Evolutionary conservation across 2,797 vertebrate genomes (phyloP), one percentile per base, ranked within the genome.

Genomic region (Sebastes steindachneri): DNA sequence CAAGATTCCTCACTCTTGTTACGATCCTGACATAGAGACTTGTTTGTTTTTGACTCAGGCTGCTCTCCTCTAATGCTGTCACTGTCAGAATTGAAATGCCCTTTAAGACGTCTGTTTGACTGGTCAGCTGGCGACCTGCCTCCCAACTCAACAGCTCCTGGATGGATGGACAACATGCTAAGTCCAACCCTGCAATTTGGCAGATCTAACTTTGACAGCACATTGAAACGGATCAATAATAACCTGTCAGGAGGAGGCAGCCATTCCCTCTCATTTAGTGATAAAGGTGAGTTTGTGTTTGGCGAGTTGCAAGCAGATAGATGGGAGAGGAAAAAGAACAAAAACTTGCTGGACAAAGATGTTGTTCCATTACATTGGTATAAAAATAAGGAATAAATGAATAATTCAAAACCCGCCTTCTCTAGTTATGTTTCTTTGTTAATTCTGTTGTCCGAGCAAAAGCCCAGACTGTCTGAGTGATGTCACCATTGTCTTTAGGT

Each of bases 161-260:
- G 87, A 90, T 76, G 72, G 88, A 92, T 68, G 72, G 90, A 90
- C 85, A 92, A 87, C 90, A 86, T 72, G 84, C 86, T 74, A 85
- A 88, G 87, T 70, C 88, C 85, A 76, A 80, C 70, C 75, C 75
- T 26, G 63, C 92, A 86, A 93, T 92, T 92, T 93, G 81, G 84
- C 82, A 89, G 90, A 89, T 91, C 83, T 74, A 54, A 84, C 83
- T 92, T 83, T 93, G 93, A 94, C 93, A 94, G 92, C 86, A 73
- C 86, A 78, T 73, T 87, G 84, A 82, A 91, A 81, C 66, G 73
- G 88, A 96, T 96, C 94, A 88, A 95, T 95, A 95, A 86, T 80
- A 91, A 89, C 76, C 90, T 94, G 94, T 93, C 93, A 92, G 81
- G 80, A 88, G 85, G 85, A 86, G 77, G 88, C 84, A 76, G 65